phyloP scores from a whole-genome alignment of 2,797 vertebrate species.

The Carcharodon carcharias region DNA sequence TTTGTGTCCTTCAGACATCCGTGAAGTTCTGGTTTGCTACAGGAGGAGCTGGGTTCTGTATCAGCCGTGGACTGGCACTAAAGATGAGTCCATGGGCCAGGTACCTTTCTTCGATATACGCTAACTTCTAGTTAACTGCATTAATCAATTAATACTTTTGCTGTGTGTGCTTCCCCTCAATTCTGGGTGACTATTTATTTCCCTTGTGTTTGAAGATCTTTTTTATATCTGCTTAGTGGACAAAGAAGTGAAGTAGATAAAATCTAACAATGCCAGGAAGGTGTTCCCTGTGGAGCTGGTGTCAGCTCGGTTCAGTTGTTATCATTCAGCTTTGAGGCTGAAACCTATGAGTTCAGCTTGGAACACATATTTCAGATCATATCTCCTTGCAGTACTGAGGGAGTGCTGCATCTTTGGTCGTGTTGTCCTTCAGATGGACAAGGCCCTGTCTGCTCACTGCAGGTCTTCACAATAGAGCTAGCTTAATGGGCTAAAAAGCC shows the following conservation, averaged over 20 bases:
- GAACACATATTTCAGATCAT: background rate
- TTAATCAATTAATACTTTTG: background rate
- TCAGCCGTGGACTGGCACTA: constrained; percentile 88
- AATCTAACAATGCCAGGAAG: background rate
- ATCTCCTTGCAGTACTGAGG: background rate
- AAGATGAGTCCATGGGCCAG: constrained; percentile 99
- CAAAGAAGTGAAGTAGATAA: background rate
- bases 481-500: background rate
- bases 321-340: background rate
- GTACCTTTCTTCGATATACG: constrained; percentile 50
- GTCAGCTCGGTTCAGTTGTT: background rate
- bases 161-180: background rate
- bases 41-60: constrained; percentile 92
- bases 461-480: background rate
- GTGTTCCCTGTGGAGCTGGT: background rate
- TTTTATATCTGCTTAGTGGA: background rate
- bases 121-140: background rate
- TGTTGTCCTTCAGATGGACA: background rate
- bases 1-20: constrained; percentile 56
- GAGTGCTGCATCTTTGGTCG: background rate
- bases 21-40: constrained; percentile 98
- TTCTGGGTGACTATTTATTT: background rate
- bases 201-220: background rate
- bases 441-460: background rate
- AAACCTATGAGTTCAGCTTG: background rate